These are phyloP conservation scores for Acrobasis consociella DNA, from an alignment of 2,888 invertebrate species.

Conservation along the genomic window DNA sequence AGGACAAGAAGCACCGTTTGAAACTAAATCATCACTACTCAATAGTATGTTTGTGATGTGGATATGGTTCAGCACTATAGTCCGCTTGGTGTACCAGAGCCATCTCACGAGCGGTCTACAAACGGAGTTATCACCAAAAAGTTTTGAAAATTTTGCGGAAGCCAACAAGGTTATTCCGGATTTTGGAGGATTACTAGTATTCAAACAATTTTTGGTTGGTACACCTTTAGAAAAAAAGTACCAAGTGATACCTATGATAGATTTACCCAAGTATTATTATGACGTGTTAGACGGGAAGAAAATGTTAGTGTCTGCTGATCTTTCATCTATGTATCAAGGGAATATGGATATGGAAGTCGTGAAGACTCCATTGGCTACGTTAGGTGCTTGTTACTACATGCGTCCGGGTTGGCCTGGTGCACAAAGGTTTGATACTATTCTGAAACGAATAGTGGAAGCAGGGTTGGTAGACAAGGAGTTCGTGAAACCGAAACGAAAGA, in stretches of 20 bases:
- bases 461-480: slow-evolving; percentile 2
- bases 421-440: background rate
- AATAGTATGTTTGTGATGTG: slow-evolving; percentile 20
- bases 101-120: slow-evolving; percentile 15
- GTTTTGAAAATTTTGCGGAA: slow-evolving; percentile 8
- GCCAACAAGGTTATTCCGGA: slow-evolving; percentile 3
- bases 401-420: slow-evolving; percentile 13
- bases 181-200: slow-evolving; percentile 3
- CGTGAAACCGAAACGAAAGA: background rate
- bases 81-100: slow-evolving; percentile 17
- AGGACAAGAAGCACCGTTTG: slow-evolving; percentile 13
- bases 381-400: slow-evolving; percentile 4
- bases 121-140: background rate
- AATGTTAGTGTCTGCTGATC: background rate
- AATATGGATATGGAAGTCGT: background rate
- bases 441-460: slow-evolving; percentile 5
- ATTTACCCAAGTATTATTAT: background rate
- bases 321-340: background rate
- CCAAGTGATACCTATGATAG: background rate
- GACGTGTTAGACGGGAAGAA: slow-evolving; percentile 1
- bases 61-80: slow-evolving; percentile 15
- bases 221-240: slow-evolving; percentile 17
- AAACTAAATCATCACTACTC: slow-evolving; percentile 11
- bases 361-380: background rate
- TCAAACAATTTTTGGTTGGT: background rate